Conservation (phyloP, 2,113 vertebrate genomes). For the Cinclus cinclus region DNA sequence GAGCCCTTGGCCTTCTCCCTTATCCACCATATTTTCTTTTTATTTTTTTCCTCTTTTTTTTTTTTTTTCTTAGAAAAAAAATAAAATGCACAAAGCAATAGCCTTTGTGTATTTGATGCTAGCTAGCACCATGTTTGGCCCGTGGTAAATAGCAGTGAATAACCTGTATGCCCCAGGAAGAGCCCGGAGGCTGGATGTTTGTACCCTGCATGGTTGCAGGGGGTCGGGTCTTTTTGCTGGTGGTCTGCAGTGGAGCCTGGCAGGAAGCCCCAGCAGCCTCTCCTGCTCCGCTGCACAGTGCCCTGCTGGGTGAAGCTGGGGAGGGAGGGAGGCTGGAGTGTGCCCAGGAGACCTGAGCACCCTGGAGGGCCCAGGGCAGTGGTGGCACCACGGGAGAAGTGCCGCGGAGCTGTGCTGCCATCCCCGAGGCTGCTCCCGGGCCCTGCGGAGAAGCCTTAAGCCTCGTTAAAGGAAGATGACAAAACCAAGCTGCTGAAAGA, state of each 20-base stretch:
- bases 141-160: neutral
- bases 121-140: neutral
- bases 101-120: neutral
- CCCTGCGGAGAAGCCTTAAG: neutral
- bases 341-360: neutral
- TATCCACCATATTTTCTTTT: neutral
- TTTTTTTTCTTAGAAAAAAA: too few relatives aligned
- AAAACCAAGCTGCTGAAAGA: neutral
- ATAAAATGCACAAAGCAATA: too few relatives aligned
- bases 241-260: neutral
- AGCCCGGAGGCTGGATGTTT: neutral
- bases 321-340: neutral
- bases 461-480: neutral
- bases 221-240: neutral
- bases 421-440: rapidly evolving
- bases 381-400: rapidly evolving
- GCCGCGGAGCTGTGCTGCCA: rapidly evolving
- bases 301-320: neutral
- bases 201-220: neutral
- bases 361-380: neutral
- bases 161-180: neutral
- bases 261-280: neutral
- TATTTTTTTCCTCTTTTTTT: too few relatives aligned
- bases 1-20: neutral
- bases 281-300: neutral